Percentiles rank a stretch among this genome's conserved stretches.
phyloP scores from a whole-genome alignment of 2,797 vertebrate genomes.

The Vireo griseus region DNA sequence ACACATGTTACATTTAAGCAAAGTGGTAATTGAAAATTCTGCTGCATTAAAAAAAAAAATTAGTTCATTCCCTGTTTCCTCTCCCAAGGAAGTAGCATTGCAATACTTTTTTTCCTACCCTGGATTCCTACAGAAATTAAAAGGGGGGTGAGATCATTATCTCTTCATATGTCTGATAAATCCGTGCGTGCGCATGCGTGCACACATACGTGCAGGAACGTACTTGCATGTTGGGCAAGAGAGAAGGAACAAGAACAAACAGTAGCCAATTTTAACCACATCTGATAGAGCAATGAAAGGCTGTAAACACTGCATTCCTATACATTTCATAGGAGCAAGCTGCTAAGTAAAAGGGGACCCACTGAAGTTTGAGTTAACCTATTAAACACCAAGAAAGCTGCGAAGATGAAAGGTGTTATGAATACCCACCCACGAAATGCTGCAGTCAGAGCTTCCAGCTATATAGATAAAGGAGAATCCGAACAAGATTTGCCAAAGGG shows the following conservation, averaged over 20 bases:
- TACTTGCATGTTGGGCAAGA: not conserved
- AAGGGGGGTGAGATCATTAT: constrained; percentile 3
- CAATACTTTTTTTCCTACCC: not conserved
- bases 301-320: constrained; percentile 11
- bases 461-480: not conserved
- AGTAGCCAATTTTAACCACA: constrained; percentile 43
- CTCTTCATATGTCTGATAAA: not conserved
- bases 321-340: not conserved
- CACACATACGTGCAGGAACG: not conserved
- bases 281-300: constrained; percentile 11
- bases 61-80: not conserved
- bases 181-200: not conserved
- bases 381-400: not conserved
- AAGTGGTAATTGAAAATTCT: not conserved
- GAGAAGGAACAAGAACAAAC: not conserved
- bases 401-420: not conserved
- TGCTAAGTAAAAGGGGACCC: not conserved
- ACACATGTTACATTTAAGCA: not conserved
- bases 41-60: not conserved
- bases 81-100: not conserved
- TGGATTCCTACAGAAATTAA: constrained; percentile 15
- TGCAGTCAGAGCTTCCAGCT: not conserved
- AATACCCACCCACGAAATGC: not conserved
- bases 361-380: constrained; percentile 1
- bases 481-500: not conserved